Evolutionary conservation across 2,797 vertebrate genomes (phyloP), one percentile per base, ranked within the genome.

Genomic region (Mormyrops attenuatus): DNA sequence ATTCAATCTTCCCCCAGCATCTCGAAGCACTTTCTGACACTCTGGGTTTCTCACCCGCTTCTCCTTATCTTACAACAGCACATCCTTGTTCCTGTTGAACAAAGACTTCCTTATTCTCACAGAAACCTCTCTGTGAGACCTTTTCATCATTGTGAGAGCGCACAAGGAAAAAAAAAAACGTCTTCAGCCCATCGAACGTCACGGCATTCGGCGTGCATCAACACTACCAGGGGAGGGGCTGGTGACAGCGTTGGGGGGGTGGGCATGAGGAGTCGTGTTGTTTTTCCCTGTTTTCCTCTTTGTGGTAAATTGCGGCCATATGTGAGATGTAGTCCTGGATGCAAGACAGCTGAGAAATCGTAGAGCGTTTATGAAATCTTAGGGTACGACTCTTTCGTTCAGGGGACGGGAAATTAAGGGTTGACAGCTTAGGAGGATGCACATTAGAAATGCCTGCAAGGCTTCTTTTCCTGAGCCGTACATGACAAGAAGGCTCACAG

Each of bases 91-190:
- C 57, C 11, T 5, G 13, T 47, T 63, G 55, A 89, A 85, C 84
- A 49, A 89, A 38, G 89, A 50, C 84, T 30, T 26, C 66, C 86
- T 53, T 89, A 57, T 86, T 87, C 89, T 87, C 63, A 20, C 85
- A 87, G 6, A n/a, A 89, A 53, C 30, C 63, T 73, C 85, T 30
- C 30, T 38, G 41, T 20, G 47, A 89, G 89, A 69, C 82, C 89
- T 86, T 89, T 89, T 86, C 89, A 86, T 53, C 82, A 87, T 50
- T 38, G 89, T 38, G 30, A 26, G 80, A 85, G 13, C 22, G 11
- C 38, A 30, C 80, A 85, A 49, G 66, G 17, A 89, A 80, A 63
- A 89, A 73, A 49, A 85, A 47, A 50, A 60, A 41, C 8, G 57
- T 57, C 53, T 85, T 85, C 53, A 13, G 34, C 22, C 82, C 55